Evolutionary conservation across 2,888 invertebrate species (phyloP).

Genomic region (Cephus spinipes): DNA sequence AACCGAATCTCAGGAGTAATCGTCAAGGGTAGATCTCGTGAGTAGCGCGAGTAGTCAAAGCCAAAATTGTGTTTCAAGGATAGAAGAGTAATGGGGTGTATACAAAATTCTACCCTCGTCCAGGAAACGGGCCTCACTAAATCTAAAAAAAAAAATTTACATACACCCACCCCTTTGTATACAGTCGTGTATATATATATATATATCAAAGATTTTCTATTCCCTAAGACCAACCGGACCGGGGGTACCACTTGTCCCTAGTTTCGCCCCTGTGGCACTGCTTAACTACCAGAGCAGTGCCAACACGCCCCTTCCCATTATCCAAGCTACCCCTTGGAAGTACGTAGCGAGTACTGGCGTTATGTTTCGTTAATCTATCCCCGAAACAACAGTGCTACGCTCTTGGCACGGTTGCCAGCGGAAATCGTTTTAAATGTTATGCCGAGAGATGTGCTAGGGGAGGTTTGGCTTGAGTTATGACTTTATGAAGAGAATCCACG

Average conservation of each 20-base stretch:
- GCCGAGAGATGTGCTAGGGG: constrained; percentile 60
- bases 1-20: not conserved
- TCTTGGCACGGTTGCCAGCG: constrained; percentile 66
- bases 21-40: not conserved
- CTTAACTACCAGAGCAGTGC: constrained; percentile 62
- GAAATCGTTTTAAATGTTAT: constrained; percentile 67
- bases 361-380: constrained; percentile 67
- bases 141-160: not conserved
- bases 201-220: not conserved
- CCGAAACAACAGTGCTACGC: constrained; percentile 63
- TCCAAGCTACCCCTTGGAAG: constrained; percentile 55
- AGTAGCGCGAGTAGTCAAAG: not conserved
- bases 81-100: not conserved
- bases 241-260: not conserved
- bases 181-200: not conserved
- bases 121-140: not conserved
- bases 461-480: constrained; percentile 57
- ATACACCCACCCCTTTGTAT: not conserved
- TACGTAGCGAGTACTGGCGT: constrained; percentile 60
- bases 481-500: constrained; percentile 60
- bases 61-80: not conserved
- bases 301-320: constrained; percentile 60
- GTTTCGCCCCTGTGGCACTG: constrained; percentile 33
- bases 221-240: not conserved
- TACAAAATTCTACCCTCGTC: not conserved